Evolutionary conservation across 1,140 invertebrate species (phyloP).

Genomic region (Dreissena rostriformis): DNA sequence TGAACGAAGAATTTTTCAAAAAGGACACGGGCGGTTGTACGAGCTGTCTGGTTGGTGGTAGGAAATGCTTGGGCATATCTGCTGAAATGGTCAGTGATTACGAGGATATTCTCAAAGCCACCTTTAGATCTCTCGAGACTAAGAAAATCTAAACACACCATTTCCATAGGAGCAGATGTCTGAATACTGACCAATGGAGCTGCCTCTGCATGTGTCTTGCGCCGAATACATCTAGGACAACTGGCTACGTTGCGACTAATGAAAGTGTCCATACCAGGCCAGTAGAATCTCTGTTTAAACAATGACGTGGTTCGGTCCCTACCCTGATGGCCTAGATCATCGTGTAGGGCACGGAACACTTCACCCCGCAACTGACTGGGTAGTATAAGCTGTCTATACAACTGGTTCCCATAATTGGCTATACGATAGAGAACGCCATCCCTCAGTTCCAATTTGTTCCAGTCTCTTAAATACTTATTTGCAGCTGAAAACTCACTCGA

Average conservation of each 20-base stretch:
- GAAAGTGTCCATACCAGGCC: constrained; percentile 34
- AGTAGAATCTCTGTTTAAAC: constrained; percentile 39
- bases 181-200: constrained; percentile 23
- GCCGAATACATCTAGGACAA: not conserved
- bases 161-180: constrained; percentile 24
- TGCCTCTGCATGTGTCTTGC: not conserved
- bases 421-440: constrained; percentile 50
- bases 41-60: constrained; percentile 43
- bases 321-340: constrained; percentile 33
- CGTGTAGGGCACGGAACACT: constrained; percentile 26
- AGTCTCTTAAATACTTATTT: constrained; percentile 31
- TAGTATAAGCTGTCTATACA: constrained; percentile 35
- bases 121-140: constrained; percentile 9
- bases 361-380: constrained; percentile 26
- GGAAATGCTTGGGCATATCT: constrained; percentile 35
- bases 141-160: constrained; percentile 18
- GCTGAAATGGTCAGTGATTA: constrained; percentile 50
- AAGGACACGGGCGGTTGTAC: constrained; percentile 44
- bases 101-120: constrained; percentile 3
- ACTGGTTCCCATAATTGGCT: not conserved
- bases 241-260: constrained; percentile 4
- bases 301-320: constrained; percentile 23
- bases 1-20: constrained; percentile 21
- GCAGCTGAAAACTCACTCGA: not conserved
- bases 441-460: constrained; percentile 37